Evolutionary conservation across 2,888 invertebrate species (phyloP), one percentile per base, ranked within the genome.

Genomic region (Polydrusus cervinus): DNA sequence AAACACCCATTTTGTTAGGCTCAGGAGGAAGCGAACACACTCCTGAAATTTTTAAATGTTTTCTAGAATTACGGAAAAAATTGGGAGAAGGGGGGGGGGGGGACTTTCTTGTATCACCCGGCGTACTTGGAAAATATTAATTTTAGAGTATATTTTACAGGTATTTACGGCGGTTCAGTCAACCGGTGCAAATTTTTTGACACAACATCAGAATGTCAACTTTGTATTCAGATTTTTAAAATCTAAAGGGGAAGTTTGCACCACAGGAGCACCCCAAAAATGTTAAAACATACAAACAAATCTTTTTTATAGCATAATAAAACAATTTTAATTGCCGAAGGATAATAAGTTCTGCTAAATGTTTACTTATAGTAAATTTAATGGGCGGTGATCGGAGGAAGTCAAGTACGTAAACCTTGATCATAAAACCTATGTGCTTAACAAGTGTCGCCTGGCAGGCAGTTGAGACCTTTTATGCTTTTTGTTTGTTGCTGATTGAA

Each of bases 391-490:
- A 82, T 81, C 81, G 78, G 79, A 83, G 83, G 82, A 83, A 83
- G 83, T 82, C 79, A 78, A 82, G 81, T 81, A 78, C 81, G 79
- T 81, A 82, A 83, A 82, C 80, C 78, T 77, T 78, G 78, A 76
- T 76, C 80, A 80, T 83, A 83, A 83, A 83, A 80, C 71, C 74
- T 73, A 78, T 77, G 77, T 75, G 78, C 78, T 80, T 81, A 81
- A 82, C 82, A 81, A 81, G 79, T 82, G 82, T 82, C 82, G 80
- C 81, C 80, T 80, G 78, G 79, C 80, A 78, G 78, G 76, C 77
- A 75, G 80, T 81, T 79, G 79, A 79, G 76, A 73, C 74, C 47
- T 76, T 79, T 81, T 80, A 82, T 81, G 80, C 70, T 77, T 78
- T 43, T 40, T 8, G 34, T 7, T 34, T 34, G 34, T 76, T 74